These are phyloP conservation scores for Rhizomys pruinosus DNA, from an alignment of 2,113 vertebrate species.

Conservation along the genomic window DNA sequence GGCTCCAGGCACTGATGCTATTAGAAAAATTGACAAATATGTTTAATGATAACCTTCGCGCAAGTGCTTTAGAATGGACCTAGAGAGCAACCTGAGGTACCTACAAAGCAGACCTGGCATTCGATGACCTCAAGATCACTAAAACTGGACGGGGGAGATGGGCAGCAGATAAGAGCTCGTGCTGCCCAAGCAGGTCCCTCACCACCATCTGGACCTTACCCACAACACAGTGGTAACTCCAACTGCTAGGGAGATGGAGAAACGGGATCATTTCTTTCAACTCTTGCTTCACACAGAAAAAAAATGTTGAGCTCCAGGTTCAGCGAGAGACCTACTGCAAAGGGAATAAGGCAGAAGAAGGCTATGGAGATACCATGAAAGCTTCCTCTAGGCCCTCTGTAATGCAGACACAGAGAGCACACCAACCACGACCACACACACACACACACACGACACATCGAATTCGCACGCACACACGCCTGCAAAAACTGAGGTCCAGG, in stretches of 20 bases:
- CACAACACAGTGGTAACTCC: too few species aligned
- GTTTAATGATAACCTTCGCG: background rate
- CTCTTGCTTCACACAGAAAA: too few species aligned
- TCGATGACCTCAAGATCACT: background rate
- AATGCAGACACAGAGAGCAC: too few species aligned
- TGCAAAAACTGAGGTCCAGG: background rate
- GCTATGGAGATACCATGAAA: background rate
- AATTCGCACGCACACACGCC: background rate
- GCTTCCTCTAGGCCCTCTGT: background rate
- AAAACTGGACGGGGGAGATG: background rate
- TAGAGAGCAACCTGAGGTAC: background rate
- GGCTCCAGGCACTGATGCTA: background rate
- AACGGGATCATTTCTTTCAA: too few species aligned
- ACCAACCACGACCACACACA: too few species aligned
- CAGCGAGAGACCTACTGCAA: too few species aligned
- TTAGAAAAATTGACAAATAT: slow-evolving; percentile 5
- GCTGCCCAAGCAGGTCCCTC: background rate
- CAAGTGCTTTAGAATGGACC: background rate
- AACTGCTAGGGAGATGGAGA: too few species aligned
- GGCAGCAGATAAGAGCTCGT: too few species aligned
- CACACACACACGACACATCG: background rate
- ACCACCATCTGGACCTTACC: too few species aligned
- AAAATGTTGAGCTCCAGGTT: too few species aligned
- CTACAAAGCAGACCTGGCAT: background rate
- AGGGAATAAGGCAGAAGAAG: background rate